These are phyloP conservation scores for Protaetia brevitarsis DNA, from an alignment of 1,140 invertebrate species.

Conservation along the genomic window DNA sequence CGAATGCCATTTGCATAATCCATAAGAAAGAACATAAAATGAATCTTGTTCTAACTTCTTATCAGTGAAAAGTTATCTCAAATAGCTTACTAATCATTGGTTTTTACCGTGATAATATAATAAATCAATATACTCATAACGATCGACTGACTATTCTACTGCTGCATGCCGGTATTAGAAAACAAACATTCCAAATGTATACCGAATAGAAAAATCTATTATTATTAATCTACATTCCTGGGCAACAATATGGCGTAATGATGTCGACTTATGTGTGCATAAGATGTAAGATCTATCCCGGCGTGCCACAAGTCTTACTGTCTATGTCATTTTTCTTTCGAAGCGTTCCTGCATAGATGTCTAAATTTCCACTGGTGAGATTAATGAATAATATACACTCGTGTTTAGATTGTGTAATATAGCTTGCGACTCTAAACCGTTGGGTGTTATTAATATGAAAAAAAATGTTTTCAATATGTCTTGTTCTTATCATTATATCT, in stretches of 20 bases:
- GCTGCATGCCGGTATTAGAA: background rate
- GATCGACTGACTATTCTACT: too few relatives aligned
- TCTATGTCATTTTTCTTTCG: conserved; percentile 6
- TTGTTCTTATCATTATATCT: background rate
- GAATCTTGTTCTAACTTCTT: background rate
- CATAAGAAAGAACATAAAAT: background rate
- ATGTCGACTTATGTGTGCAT: background rate
- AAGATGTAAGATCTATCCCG: background rate
- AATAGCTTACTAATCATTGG: background rate
- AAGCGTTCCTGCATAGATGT: background rate
- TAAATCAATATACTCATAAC: background rate
- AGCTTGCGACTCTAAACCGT: background rate
- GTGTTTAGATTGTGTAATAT: background rate
- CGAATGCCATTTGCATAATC: background rate
- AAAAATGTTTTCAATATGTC: background rate
- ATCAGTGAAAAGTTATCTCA: background rate
- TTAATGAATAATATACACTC: conserved; percentile 15
- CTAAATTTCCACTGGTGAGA: background rate
- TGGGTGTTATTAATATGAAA: background rate
- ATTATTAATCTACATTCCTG: conserved; percentile 14
- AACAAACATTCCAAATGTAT: conserved; percentile 9
- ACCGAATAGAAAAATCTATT: conserved; percentile 8
- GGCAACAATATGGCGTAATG: conserved; percentile 14
- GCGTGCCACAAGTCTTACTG: background rate
- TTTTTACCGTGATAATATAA: background rate